Percentiles rank a stretch among this genome's conserved stretches.
phyloP scores from a whole-genome alignment of 2,113 vertebrate genomes.

The Plectropomus leopardus region DNA sequence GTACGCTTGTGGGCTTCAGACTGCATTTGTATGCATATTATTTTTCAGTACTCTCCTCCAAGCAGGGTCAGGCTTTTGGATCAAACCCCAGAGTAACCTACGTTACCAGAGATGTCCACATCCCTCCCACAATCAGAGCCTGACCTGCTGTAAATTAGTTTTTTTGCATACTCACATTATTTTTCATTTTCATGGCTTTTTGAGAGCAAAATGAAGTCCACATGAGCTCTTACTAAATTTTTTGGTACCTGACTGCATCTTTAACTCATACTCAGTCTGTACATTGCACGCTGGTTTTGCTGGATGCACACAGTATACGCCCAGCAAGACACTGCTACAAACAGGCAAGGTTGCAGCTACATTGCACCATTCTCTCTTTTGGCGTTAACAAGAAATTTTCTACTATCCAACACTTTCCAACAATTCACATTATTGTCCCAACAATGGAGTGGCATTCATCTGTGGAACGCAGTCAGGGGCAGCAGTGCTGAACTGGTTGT shows the following conservation, averaged over 20 bases:
- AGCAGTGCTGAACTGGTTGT: conserved; percentile 34
- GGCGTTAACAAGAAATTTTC: conserved; percentile 24
- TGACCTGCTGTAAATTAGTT: conserved; percentile 1
- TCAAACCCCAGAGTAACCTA: conserved; percentile 41
- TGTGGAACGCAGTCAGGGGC: conserved; percentile 17
- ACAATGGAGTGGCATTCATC: conserved; percentile 31
- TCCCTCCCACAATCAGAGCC: conserved; percentile 14
- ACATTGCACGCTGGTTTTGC: not conserved
- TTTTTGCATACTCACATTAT: not conserved
- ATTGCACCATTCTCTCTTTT: conserved; percentile 55
- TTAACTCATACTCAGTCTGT: not conserved
- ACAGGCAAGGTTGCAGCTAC: conserved; percentile 46
- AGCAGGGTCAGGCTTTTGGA: conserved; percentile 49
- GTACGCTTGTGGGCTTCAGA: conserved; percentile 40
- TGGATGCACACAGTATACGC: not conserved
- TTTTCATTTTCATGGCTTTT: conserved; percentile 2
- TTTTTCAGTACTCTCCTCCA: conserved; percentile 40
- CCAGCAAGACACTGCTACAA: not conserved
- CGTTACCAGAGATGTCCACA: conserved; percentile 40
- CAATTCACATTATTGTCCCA: conserved; percentile 47
- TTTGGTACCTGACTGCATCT: not conserved
- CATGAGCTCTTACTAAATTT: conserved; percentile 1
- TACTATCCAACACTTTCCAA: conserved; percentile 45
- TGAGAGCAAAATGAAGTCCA: not conserved
- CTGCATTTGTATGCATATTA: conserved; percentile 17